Evolutionary conservation across 2,888 invertebrate genomes (phyloP).

Genomic region (Dione vanillae): DNA sequence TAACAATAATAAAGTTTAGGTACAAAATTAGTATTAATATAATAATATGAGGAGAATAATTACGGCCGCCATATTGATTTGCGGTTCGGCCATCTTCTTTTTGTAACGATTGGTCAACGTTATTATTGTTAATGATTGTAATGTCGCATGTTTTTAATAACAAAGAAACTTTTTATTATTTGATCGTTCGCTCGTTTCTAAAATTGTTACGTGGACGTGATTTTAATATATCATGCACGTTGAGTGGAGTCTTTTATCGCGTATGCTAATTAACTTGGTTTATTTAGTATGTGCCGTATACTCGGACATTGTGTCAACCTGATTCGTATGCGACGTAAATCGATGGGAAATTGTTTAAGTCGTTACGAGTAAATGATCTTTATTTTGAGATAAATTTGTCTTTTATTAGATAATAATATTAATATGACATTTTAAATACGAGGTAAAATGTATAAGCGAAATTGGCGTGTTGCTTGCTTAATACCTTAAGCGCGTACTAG

Average conservation of each 20-base stretch:
- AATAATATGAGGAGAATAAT: constrained; percentile 48
- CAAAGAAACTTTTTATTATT: constrained; percentile 81
- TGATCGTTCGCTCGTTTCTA: constrained; percentile 78
- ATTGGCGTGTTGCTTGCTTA: neutral
- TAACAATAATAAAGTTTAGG: constrained; percentile 41
- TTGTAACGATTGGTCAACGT: constrained; percentile 63
- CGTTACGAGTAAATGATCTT: neutral
- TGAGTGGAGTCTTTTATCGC: constrained; percentile 72
- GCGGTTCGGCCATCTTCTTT: constrained; percentile 43
- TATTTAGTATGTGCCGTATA: constrained; percentile 46
- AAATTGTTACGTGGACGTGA: constrained; percentile 81
- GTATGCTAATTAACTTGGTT: constrained; percentile 74
- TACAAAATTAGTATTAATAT: constrained; percentile 48
- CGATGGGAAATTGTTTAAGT: constrained; percentile 11
- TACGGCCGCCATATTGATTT: constrained; percentile 65
- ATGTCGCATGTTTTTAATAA: constrained; percentile 72
- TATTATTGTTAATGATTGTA: constrained; percentile 69
- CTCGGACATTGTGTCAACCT: neutral
- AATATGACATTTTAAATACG: neutral
- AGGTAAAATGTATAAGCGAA: neutral
- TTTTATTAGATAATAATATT: neutral
- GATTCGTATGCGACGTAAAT: constrained; percentile 11
- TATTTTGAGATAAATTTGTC: neutral
- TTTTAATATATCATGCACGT: constrained; percentile 82
- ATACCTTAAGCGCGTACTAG: neutral